These are phyloP conservation scores for Parotia lawesii DNA, from an alignment of 2,113 vertebrate species.

Conservation along the genomic window DNA sequence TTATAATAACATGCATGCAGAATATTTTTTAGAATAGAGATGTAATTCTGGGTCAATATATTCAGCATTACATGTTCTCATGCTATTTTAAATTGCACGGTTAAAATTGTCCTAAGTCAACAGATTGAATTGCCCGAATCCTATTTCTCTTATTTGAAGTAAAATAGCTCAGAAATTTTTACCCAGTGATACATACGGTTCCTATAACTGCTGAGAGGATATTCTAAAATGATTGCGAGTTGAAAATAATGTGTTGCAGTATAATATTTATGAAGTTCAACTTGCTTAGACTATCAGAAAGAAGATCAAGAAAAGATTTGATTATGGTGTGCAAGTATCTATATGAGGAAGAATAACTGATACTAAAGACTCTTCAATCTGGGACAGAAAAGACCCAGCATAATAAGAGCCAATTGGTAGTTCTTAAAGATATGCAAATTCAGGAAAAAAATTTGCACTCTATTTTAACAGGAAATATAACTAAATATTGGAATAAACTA, in stretches of 20 bases:
- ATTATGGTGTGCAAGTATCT: neutral
- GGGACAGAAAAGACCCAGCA: neutral
- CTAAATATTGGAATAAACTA: neutral
- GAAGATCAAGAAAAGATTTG: conserved; percentile 25
- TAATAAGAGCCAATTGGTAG: neutral
- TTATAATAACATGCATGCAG: neutral
- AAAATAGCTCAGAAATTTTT: conserved; percentile 10
- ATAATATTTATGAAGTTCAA: conserved; percentile 30
- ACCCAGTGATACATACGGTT: neutral
- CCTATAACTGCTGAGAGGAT: neutral
- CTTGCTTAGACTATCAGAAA: conserved; percentile 25
- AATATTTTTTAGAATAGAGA: neutral
- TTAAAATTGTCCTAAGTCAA: conserved; percentile 15
- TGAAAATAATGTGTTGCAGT: conserved; percentile 38
- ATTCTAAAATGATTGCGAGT: neutral
- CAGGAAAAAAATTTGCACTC: neutral
- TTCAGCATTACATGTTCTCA: neutral
- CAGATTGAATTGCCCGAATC: neutral
- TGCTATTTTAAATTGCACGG: neutral
- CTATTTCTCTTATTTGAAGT: neutral
- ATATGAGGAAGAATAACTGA: neutral
- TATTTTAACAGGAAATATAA: neutral
- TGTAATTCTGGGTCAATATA: neutral
- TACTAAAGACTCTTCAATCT: neutral
- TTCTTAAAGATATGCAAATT: neutral